Base-by-base conservation (phyloP, 2,888 invertebrate species). In the Hypercompe scribonia region DNA sequence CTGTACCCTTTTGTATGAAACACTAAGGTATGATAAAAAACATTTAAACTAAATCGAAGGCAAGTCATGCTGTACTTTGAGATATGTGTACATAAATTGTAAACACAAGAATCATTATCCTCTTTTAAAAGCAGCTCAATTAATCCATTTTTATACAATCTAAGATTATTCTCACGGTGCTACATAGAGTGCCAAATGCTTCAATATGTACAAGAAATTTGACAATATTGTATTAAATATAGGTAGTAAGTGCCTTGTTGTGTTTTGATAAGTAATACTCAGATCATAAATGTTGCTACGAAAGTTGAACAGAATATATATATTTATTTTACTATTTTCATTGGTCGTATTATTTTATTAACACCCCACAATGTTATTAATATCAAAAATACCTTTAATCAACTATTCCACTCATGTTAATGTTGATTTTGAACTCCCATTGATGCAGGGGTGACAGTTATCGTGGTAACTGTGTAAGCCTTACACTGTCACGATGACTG, bases 281-380 rank as follows among this genome's bases (percentile, higher is more conserved):
- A 93, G 87, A 91, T 80, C 83, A 90, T 90, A 90, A 90, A 92
- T 93, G 91, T 93, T 92, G 92, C 91, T 94, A 91, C 90, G 90
- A 89, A 90, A 91, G 93, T 94, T 94, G 89, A 92, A 89, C 92
- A 88, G 90, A 91, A 61, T 65, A 94, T 95, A 95, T 93, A 95
- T 94, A 91, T 95, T 91, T 95, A 95, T 95, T 95, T 95, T 95
- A 95, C 95, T 95, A 95, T 95, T 95, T 95, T 95, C 95, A 95
- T 92, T 93, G 89, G 81, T 95, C 68, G 94, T 95, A 86, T 95
- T 90, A 94, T 93, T 95, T 90, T 42, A 36, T 58, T 36, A 61
- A 31, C 15, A 33, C 64, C 33, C 64, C 10, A 64, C 21, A 63
- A n/a, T n/a, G n/a, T 31, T 33, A 13, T 63, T 18, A 31, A 2